Evolutionary conservation across 1,140 invertebrate genomes (phyloP), one percentile per base, ranked within the genome.

Genomic region (Lepidurus packardi): DNA sequence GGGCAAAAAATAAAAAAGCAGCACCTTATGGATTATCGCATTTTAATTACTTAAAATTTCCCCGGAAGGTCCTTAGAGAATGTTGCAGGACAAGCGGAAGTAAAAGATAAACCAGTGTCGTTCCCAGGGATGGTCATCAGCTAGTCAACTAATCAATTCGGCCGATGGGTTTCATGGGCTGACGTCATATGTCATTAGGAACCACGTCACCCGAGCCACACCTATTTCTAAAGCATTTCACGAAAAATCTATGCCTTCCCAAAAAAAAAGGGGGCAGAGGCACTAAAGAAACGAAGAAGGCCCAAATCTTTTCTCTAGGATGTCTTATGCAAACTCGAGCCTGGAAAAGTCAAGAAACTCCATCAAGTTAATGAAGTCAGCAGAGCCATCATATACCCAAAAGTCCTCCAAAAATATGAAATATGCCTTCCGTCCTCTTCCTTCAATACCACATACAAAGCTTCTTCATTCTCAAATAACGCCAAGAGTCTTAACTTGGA

Each of bases 281-380:
- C 16, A 34, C 34, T 34, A 16, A 21, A 16, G 13, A 11, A 65
- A 65, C n/a, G 53, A 7, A 65, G 16, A 65, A 13, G 13, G 53
- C 53, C 53, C 21, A 65, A 65, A 5, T 13, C 13, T 65, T 65
- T 65, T 10, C 21, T 65, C 21, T 65, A n/a, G 16, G 21, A 65
- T 65, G 53, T n/a, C 13, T 65, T 21, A 65, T 65, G 53, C 53
- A 65, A 65, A 65, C 13, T 65, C 8, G 16, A 16, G 53, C n/a
- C 13, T 65, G 53, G 21, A 65, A 65, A 65, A 65, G 13, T 0
- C 13, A 7, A 13, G 16, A 65, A 65, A 16, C 16, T 65, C 53
- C 53, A 65, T 65, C 53, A 65, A 65, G 7, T 21, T 65, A 65
- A 65, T 65, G 53, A 65, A 65, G 21, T 13, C 53, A 65, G 53